Base-by-base conservation (phyloP, 2,113 vertebrate genomes). In the Pogonocichla stellata region DNA sequence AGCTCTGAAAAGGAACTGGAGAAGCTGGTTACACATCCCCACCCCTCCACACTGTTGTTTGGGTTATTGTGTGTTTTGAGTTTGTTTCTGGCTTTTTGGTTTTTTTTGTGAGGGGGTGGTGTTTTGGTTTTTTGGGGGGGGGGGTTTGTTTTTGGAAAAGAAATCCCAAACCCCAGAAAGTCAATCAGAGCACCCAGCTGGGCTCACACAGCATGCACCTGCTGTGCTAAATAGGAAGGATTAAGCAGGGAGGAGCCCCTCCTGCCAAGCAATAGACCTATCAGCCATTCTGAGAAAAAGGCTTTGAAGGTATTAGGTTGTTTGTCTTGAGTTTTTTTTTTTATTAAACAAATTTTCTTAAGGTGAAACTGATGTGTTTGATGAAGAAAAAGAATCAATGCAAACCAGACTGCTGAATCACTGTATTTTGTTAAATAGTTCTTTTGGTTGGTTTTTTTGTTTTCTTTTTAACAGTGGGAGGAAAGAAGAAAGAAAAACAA, bases 401-500 rank as follows among this genome's bases (percentile, higher is more conserved):
- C 48, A 70, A 83, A 33, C 9, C 47, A 86, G 64, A 8, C 26
- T 83, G 64, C 43, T 88, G 80, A 90, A 80, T 92, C 64, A 77
- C 0, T 88, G 65, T 64, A 9, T 74, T 89, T 80, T 64, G 48
- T 72, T 79, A 82, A 86, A 67, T 16, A 51, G 33, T 51, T 60
- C 33, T 60, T 43, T 43, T 51, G 14, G 25, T 20, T 29, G 29
- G 12, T 1, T 26, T 24, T 38, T 19, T 38, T 50, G 12, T 16
- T 31, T 57, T 53, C 43, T 54, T 36, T 80, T 75, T 9, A 86
- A 69, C 20, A 60, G 66, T 83, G 42, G 56, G 48, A 86, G 78
- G 61, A 71, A 91, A 61, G 48, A 92, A 89, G 25, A 74, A 93
- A 84, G 43, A 77, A 91, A 95, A 86, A 74, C 38, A 82, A 42